These are phyloP conservation scores for Oppia nitens DNA, from an alignment of 1,140 invertebrate species.

Conservation along the genomic window DNA sequence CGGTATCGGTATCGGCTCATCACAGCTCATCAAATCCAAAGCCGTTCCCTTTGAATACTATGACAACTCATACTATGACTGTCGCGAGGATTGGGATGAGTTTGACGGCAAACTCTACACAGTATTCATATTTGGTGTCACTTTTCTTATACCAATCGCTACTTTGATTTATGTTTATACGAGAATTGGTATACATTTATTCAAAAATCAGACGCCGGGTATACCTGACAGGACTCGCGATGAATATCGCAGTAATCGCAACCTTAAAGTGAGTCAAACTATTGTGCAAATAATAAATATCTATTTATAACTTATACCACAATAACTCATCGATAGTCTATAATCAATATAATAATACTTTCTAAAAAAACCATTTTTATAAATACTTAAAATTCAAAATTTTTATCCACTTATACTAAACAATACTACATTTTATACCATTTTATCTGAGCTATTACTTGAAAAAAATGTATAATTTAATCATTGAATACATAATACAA, in stretches of 20 bases:
- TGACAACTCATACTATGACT: constrained; percentile 27
- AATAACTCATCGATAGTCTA: no score
- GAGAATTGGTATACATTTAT: constrained; percentile 29
- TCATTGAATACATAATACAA: no score
- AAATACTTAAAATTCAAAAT: no score
- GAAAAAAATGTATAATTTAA: no score
- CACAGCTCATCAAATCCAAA: constrained; percentile 30
- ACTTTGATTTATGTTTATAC: constrained; percentile 34
- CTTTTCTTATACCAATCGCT: constrained; percentile 34
- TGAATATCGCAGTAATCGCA: constrained; percentile 27
- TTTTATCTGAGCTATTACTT: no score
- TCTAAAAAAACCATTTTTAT: no score
- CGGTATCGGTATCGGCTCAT: constrained; percentile 27
- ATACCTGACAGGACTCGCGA: constrained; percentile 34
- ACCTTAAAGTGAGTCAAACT: constrained; percentile 36
- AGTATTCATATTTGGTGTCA: constrained; percentile 32
- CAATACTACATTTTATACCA: no score
- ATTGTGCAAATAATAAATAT: no score
- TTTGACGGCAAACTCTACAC: constrained; percentile 24
- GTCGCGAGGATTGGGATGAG: constrained; percentile 26
- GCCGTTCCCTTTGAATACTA: constrained; percentile 23
- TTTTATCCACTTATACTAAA: no score
- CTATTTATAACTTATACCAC: no score
- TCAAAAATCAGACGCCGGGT: constrained; percentile 32
- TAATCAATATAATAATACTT: no score